phyloP scores from a whole-genome alignment of 2,113 vertebrate species.

The Catagonus wagneri region DNA sequence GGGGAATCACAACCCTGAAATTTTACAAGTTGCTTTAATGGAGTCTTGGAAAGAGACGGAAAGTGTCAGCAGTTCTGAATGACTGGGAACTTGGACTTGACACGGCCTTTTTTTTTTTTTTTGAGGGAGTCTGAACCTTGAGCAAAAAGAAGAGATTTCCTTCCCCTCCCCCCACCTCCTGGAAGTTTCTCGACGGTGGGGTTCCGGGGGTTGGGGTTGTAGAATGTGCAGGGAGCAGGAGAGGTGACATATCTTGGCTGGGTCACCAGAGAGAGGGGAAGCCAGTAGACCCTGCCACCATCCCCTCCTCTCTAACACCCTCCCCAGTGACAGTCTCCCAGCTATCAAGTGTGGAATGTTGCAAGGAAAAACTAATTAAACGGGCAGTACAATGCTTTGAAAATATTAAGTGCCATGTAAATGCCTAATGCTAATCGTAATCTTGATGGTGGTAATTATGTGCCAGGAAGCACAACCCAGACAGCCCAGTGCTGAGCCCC shows the following conservation, averaged over 20 bases:
- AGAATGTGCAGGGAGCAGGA: fast-evolving
- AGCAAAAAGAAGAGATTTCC: conserved; percentile 43
- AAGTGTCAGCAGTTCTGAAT: conserved; percentile 16
- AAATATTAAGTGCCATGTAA: conserved; percentile 80
- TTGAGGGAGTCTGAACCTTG: not conserved
- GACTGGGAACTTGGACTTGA: conserved; percentile 51
- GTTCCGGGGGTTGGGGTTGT: too few relatives aligned
- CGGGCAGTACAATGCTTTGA: conserved; percentile 49
- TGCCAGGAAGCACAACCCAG: conserved; percentile 65
- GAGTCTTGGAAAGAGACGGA: conserved; percentile 53
- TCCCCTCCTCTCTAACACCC: not conserved
- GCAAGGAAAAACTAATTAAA: conserved; percentile 80
- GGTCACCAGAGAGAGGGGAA: not conserved
- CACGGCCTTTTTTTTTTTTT: not conserved
- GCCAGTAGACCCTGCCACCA: not conserved
- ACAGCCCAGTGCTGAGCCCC: conserved; percentile 11
- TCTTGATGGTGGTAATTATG: conserved; percentile 78
- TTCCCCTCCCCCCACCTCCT: not conserved
- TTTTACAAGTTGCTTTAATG: conserved; percentile 57
- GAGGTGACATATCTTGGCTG: not conserved
- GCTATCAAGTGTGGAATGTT: conserved; percentile 70
- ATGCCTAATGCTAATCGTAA: conserved; percentile 78
- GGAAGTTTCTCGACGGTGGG: not conserved
- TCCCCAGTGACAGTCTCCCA: conserved; percentile 46
- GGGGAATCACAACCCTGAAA: not conserved